These are phyloP conservation scores for Myiothlypis chrysogaster DNA, from an alignment of 2,797 vertebrate genomes.

Conservation along the genomic window DNA sequence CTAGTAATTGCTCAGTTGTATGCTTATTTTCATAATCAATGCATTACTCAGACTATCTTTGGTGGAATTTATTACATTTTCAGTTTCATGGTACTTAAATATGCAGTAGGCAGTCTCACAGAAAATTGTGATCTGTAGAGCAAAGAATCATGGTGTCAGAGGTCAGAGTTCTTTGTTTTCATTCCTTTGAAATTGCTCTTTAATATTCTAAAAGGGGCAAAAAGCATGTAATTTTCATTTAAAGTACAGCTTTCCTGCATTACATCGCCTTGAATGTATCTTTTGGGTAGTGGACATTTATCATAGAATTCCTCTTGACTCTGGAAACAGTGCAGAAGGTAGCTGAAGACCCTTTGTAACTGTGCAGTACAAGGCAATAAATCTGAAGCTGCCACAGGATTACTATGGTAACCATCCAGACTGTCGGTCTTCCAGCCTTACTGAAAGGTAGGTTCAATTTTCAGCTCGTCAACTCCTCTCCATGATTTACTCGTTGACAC, in stretches of 20 bases:
- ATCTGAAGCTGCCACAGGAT: conserved; percentile 73
- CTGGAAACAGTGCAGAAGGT: conserved; percentile 68
- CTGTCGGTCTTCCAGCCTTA: conserved; percentile 61
- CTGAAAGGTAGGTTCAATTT: conserved; percentile 73
- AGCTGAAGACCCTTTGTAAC: conserved; percentile 67
- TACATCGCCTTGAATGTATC: conserved; percentile 59
- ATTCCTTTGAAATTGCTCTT: conserved; percentile 69
- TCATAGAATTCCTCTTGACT: conserved; percentile 70
- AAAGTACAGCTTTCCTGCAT: conserved; percentile 63
- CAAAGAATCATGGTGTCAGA: conserved; percentile 69
- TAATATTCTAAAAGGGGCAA: conserved; percentile 71
- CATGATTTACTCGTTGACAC: conserved; percentile 83
- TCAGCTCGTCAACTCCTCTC: conserved; percentile 75
- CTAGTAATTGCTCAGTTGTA: conserved; percentile 63
- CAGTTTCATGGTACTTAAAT: conserved; percentile 67
- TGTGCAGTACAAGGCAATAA: conserved; percentile 69
- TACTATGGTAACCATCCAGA: conserved; percentile 81
- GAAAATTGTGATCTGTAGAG: conserved; percentile 66
- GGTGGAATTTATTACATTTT: conserved; percentile 73
- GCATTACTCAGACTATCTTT: conserved; percentile 59
- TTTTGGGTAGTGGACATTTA: conserved; percentile 72
- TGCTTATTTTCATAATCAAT: conserved; percentile 70
- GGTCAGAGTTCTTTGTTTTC: conserved; percentile 76
- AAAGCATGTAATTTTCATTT: conserved; percentile 76
- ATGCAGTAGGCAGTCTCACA: conserved; percentile 55